Conservation (phyloP, 37 sponge, comb jelly and placozoan genomes). For the Amphimedon queenslandica region DNA sequence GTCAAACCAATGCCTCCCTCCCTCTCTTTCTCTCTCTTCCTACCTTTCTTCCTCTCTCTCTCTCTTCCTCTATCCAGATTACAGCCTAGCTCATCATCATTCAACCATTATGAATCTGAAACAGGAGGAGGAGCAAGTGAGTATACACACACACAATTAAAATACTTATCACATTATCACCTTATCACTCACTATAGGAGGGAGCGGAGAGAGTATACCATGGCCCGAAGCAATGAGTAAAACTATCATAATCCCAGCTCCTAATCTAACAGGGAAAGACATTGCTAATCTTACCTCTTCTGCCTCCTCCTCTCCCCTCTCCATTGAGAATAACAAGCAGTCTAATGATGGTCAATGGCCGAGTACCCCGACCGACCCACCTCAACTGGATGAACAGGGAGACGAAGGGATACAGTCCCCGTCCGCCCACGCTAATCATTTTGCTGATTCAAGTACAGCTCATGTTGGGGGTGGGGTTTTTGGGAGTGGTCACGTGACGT, state of each 20-base stretch:
- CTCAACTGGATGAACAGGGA: not conserved
- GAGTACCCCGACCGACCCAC: not conserved
- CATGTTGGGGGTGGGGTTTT: not conserved
- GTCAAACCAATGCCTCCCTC: too few species aligned
- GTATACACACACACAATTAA: too few species aligned
- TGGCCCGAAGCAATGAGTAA: conserved; percentile 8
- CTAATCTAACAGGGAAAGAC: conserved; percentile 45
- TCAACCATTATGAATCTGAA: too few species aligned
- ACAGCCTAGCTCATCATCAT: too few species aligned
- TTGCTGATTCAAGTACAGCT: not conserved
- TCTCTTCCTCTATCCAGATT: not conserved
- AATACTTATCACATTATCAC: too few species aligned
- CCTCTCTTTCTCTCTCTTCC: not conserved
- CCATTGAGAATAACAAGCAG: not conserved
- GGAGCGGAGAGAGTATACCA: too few species aligned
- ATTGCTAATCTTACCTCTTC: conserved; percentile 43
- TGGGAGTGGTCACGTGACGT: not conserved
- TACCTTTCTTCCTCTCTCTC: conserved; percentile 3
- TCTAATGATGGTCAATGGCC: not conserved
- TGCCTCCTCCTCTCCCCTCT: not conserved
- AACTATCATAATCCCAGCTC: conserved; percentile 31
- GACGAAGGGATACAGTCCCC: not conserved
- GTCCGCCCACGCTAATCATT: not conserved
- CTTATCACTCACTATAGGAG: too few species aligned
- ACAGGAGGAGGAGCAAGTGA: too few species aligned